These are phyloP conservation scores for Nephrotoma appendiculata DNA, from an alignment of 2,888 invertebrate genomes.

Conservation along the genomic window DNA sequence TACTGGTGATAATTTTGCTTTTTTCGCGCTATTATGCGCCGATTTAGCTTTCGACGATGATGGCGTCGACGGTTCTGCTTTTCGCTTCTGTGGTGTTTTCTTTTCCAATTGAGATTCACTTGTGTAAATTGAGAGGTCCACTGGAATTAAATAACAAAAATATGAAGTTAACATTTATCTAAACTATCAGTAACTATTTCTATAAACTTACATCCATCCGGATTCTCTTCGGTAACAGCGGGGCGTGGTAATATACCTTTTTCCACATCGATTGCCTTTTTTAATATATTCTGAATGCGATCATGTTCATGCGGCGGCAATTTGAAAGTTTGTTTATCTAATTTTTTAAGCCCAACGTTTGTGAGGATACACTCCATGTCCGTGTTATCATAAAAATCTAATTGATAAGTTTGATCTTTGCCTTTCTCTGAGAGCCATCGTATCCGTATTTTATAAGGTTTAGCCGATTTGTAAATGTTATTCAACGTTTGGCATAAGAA, in stretches of 20 bases:
- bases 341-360: slow-evolving; percentile 60
- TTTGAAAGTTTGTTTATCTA: slow-evolving; percentile 54
- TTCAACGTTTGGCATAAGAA: slow-evolving; percentile 82
- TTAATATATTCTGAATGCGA: slow-evolving; percentile 68
- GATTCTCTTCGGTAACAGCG: slow-evolving; percentile 65
- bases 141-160: slow-evolving; percentile 33
- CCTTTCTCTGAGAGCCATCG: slow-evolving; percentile 68
- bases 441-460: slow-evolving; percentile 57
- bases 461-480: slow-evolving; percentile 75
- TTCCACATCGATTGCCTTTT: slow-evolving; percentile 69
- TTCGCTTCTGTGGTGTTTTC: slow-evolving; percentile 29
- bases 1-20: background rate
- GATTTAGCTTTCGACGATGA: background rate
- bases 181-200: background rate
- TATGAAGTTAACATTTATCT: background rate
- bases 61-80: slow-evolving; percentile 10
- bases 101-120: slow-evolving; percentile 68
- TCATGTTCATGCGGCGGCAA: slow-evolving; percentile 59
- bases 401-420: slow-evolving; percentile 48
- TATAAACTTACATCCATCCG: slow-evolving; percentile 60
- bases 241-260: slow-evolving; percentile 49
- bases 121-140: slow-evolving; percentile 70
- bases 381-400: slow-evolving; percentile 80
- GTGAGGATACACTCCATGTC: slow-evolving; percentile 86
- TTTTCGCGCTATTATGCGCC: background rate